Conservation (phyloP, 2,797 vertebrate species). For the Apodemus agrarius region DNA sequence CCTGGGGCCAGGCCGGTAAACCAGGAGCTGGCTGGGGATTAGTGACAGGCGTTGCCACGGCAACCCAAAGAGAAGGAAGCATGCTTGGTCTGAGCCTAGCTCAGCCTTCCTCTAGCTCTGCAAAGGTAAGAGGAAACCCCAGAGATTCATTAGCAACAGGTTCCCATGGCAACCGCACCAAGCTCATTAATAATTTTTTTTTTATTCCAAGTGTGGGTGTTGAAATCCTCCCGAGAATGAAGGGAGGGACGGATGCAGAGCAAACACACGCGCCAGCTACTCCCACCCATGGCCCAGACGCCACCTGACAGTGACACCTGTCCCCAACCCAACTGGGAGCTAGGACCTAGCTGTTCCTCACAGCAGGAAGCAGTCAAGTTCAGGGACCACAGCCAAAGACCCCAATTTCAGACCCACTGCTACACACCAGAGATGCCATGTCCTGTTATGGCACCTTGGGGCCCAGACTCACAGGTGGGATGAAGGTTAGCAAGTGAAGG, state of each 20-base stretch:
- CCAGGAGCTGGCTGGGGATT: conserved; percentile 81
- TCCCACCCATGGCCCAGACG: not conserved
- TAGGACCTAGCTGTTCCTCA: not conserved
- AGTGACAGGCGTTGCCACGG: conserved; percentile 88
- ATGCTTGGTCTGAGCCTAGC: conserved; percentile 34
- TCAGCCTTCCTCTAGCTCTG: conserved; percentile 69
- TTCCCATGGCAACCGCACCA: conserved; percentile 89
- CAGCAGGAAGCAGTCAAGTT: too few species aligned
- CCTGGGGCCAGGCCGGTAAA: conserved; percentile 57
- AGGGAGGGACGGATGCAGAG: not conserved
- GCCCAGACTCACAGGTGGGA: not conserved
- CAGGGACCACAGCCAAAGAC: not conserved
- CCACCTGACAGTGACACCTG: not conserved
- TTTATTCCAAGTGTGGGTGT: conserved; percentile 72
- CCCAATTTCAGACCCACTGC: not conserved
- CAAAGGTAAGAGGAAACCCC: conserved; percentile 90
- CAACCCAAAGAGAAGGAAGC: conserved; percentile 86
- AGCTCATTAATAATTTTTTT: conserved; percentile 87
- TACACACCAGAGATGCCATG: not conserved
- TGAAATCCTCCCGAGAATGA: conserved; percentile 69
- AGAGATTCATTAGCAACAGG: conserved; percentile 91
- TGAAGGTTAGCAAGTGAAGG: not conserved
- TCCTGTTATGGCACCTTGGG: too few species aligned
- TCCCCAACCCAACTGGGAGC: not conserved
- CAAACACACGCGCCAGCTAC: conserved; percentile 26